Conservation (phyloP, 2,797 vertebrate genomes). For the Cyclura pinguis region DNA sequence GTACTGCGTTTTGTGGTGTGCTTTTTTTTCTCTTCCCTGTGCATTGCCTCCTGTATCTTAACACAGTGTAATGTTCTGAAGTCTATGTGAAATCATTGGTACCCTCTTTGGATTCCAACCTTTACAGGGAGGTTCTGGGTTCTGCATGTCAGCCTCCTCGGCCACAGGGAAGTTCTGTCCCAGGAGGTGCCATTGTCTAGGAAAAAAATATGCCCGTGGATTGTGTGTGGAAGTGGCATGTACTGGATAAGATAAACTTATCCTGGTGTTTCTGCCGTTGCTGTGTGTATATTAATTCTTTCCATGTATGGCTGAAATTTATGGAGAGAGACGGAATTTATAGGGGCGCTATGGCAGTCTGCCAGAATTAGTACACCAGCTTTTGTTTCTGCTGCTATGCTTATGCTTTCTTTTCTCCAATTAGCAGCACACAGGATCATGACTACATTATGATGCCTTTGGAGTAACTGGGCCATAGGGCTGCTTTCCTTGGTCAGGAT, state of each 20-base stretch:
- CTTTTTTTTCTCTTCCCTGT: not conserved
- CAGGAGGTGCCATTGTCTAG: not conserved
- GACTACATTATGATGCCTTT: not conserved
- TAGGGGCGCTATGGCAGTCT: not conserved
- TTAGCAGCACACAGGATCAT: not conserved
- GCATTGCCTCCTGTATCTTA: not conserved
- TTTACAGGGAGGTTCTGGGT: not conserved
- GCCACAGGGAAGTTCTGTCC: not conserved
- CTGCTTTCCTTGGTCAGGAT: not conserved
- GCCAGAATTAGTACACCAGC: not conserved
- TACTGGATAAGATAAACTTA: not conserved
- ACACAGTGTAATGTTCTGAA: not conserved
- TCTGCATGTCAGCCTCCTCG: not conserved
- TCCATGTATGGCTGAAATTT: not conserved
- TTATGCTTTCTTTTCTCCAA: not conserved
- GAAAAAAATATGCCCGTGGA: not conserved
- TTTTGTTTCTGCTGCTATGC: not conserved
- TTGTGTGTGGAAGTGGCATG: not conserved
- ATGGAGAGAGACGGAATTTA: not conserved
- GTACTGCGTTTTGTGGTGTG: not conserved
- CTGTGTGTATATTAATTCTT: not conserved
- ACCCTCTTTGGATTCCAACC: not conserved
- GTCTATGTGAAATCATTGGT: not conserved
- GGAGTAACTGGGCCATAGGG: not conserved
- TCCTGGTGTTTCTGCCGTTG: not conserved